phyloP scores from a whole-genome alignment of 2,797 vertebrate species.

The Sarcophilus harrisii region DNA sequence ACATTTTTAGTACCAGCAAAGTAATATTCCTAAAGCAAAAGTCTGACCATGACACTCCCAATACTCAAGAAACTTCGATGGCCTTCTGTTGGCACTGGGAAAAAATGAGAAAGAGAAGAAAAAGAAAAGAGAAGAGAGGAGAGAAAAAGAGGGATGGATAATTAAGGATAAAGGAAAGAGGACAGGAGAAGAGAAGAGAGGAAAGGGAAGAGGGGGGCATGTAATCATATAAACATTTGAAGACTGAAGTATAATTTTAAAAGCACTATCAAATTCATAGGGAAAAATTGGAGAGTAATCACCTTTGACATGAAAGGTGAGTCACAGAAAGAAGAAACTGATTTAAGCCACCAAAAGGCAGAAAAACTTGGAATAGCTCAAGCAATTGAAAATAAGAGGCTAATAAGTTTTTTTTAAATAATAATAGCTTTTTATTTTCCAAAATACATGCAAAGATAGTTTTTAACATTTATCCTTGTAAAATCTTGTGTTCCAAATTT shows the following conservation, averaged over 20 bases:
- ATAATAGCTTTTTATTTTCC: too few species aligned
- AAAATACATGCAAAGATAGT: too few species aligned
- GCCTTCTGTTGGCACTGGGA: background rate
- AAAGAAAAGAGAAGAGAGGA: background rate
- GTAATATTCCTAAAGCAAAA: background rate
- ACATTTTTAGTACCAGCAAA: background rate
- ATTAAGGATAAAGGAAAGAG: too few species aligned
- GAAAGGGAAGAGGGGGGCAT: too few species aligned
- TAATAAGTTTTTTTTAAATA: background rate
- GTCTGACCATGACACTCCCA: too few species aligned
- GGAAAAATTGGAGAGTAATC: too few species aligned
- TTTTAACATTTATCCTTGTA: too few species aligned
- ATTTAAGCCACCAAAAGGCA: background rate
- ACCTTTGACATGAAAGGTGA: background rate
- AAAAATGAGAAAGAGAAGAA: background rate
- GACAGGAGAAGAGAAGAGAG: too few species aligned
- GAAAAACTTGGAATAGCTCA: background rate
- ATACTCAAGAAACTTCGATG: background rate
- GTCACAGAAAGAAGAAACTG: background rate
- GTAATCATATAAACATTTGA: background rate
- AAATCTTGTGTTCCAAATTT: too few species aligned
- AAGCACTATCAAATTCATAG: too few species aligned
- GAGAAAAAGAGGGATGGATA: background rate
- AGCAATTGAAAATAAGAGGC: background rate
- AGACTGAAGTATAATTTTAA: background rate